phyloP scores from a whole-genome alignment of 2,888 invertebrate species.

The Alloplasta piceator region DNA sequence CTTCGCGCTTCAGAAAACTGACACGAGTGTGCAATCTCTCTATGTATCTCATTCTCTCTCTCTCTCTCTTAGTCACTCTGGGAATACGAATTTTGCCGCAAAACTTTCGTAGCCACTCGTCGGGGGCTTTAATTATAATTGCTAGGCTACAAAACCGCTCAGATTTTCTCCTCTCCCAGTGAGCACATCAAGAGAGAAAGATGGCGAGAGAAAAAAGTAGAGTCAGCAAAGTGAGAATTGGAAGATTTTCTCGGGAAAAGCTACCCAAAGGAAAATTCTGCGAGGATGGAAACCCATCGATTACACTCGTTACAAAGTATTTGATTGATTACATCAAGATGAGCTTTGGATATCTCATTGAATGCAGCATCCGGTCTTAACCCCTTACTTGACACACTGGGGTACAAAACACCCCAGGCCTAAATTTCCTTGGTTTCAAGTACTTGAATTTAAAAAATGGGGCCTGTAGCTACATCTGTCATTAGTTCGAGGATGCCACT shows the following conservation, averaged over 20 bases:
- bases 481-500: no score
- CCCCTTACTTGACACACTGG: no score
- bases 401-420: no score
- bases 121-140: slow-evolving; percentile 65
- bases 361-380: no score
- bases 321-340: neutral
- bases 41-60: no score
- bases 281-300: slow-evolving; percentile 3
- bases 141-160: slow-evolving; percentile 46
- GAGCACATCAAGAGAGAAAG: slow-evolving; percentile 28
- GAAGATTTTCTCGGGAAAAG: slow-evolving; percentile 8
- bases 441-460: no score
- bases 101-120: slow-evolving; percentile 52
- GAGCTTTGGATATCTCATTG: neutral
- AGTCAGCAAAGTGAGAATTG: no score
- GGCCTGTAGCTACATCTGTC: no score
- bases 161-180: slow-evolving; percentile 52
- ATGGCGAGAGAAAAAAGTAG: slow-evolving; percentile 5
- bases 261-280: slow-evolving; percentile 41
- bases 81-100: slow-evolving; percentile 50
- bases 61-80: slow-evolving; percentile 18
- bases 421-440: no score
- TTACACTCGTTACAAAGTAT: slow-evolving; percentile 17
- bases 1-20: slow-evolving; percentile 27
- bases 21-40: slow-evolving; percentile 13